Conservation (phyloP, 2,797 vertebrate species). For the Phrynocephalus forsythii region DNA sequence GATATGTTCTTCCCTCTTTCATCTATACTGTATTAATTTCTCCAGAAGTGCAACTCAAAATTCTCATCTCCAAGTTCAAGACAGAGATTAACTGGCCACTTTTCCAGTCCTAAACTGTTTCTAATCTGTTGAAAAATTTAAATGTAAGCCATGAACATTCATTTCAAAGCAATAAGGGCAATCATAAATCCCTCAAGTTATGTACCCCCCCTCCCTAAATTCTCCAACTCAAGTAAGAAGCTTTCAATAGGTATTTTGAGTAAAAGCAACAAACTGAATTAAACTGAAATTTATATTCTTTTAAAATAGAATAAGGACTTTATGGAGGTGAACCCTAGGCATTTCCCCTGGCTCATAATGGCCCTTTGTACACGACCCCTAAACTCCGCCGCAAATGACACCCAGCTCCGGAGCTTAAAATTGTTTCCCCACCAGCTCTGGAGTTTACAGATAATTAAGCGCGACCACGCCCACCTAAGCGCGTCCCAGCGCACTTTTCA, state of each 20-base stretch:
- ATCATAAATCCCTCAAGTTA: not conserved
- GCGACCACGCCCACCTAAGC: too few species aligned
- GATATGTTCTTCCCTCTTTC: too few species aligned
- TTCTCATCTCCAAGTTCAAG: too few species aligned
- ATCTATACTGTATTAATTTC: too few species aligned
- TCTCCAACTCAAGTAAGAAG: not conserved
- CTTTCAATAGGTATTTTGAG: not conserved
- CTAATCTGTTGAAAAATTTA: not conserved
- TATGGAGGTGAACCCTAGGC: not conserved
- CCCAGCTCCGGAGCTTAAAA: too few species aligned
- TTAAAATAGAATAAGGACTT: not conserved
- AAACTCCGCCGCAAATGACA: too few species aligned
- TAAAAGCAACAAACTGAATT: not conserved
- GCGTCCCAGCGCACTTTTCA: too few species aligned
- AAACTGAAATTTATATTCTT: not conserved
- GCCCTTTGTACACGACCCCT: too few species aligned
- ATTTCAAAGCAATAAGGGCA: not conserved
- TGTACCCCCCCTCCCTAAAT: not conserved
- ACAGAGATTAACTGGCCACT: too few species aligned
- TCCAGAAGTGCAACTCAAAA: too few species aligned
- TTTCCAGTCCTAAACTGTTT: not conserved
- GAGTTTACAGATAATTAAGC: too few species aligned
- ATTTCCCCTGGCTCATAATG: not conserved
- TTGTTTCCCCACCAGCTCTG: too few species aligned
- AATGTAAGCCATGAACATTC: not conserved